Evolutionary conservation across 35 echinoderm and acorn worm species (phyloP).

Genomic region (Anneissia japonica): DNA sequence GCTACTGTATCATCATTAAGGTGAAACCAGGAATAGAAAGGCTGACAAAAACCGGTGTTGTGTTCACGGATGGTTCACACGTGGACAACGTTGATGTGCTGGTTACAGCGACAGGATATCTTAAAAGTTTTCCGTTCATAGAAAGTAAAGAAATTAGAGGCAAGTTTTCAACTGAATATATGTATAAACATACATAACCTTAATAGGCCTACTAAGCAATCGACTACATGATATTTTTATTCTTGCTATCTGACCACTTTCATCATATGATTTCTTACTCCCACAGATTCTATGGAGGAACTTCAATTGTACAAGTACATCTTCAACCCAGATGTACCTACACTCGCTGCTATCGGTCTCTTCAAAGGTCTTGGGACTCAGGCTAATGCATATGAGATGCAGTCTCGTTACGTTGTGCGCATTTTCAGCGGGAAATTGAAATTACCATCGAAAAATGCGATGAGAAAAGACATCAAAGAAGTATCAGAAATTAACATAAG

Average conservation of each 20-base stretch:
- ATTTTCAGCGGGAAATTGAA: slow-evolving; percentile 51
- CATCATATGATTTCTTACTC: too few species aligned
- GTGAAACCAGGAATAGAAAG: slow-evolving; percentile 60
- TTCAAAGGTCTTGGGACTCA: slow-evolving; percentile 62
- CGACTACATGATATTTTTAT: too few species aligned
- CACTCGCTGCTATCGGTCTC: slow-evolving; percentile 60
- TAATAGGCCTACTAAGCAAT: too few species aligned
- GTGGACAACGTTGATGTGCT: slow-evolving; percentile 62
- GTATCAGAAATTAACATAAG: background rate
- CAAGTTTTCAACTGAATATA: slow-evolving; percentile 12
- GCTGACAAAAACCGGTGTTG: slow-evolving; percentile 49
- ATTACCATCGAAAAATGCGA: slow-evolving; percentile 26
- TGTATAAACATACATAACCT: too few species aligned
- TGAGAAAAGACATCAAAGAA: slow-evolving; percentile 27
- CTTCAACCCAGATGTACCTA: slow-evolving; percentile 50
- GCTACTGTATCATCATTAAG: too few species aligned
- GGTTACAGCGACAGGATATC: slow-evolving; percentile 76
- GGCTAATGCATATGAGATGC: slow-evolving; percentile 64
- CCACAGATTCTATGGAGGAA: slow-evolving; percentile 26
- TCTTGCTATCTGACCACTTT: too few species aligned
- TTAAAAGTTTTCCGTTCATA: slow-evolving; percentile 42
- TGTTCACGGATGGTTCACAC: slow-evolving; percentile 69
- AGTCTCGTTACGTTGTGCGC: slow-evolving; percentile 61
- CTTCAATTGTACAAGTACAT: slow-evolving; percentile 76
- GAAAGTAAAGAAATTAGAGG: slow-evolving; percentile 56